These are phyloP conservation scores for Monopis laevigella DNA, from an alignment of 2,888 invertebrate genomes.

Conservation along the genomic window DNA sequence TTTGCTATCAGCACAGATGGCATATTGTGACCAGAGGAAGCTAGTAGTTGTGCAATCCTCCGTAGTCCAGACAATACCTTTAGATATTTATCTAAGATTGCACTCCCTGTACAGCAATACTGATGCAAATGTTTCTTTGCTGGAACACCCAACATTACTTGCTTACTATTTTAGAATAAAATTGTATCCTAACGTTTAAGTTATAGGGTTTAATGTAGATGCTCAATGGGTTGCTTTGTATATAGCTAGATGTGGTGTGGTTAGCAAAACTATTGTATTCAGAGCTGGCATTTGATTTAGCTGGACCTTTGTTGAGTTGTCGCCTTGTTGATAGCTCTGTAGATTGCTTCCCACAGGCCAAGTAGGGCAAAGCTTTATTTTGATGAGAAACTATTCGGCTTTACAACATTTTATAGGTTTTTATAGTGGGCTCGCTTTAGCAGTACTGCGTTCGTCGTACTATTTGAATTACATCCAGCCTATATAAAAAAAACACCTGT, in stretches of 20 bases:
- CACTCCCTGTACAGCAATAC: constrained; percentile 1
- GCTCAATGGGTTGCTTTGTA: neutral
- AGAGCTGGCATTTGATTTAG: constrained; percentile 6
- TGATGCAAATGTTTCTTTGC: constrained; percentile 10
- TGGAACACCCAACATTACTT: too few species aligned
- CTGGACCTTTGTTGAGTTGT: constrained; percentile 8
- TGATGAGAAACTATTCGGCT: too few species aligned
- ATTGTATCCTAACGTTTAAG: too few species aligned
- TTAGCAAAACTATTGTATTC: constrained; percentile 5
- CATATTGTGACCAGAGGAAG: neutral
- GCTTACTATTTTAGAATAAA: too few species aligned
- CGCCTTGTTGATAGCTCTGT: constrained; percentile 5
- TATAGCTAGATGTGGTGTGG: neutral
- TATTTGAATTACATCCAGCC: too few species aligned
- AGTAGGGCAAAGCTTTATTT: too few species aligned
- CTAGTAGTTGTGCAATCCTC: neutral
- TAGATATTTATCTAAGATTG: constrained; percentile 11
- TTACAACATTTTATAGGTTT: too few species aligned
- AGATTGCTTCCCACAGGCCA: constrained; percentile 8
- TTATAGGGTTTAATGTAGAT: too few species aligned
- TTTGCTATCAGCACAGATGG: constrained; percentile 1
- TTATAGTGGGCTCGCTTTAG: too few species aligned
- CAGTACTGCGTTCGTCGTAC: too few species aligned
- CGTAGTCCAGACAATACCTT: constrained; percentile 5
- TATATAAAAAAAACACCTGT: too few species aligned